Conservation (phyloP, 2,888 invertebrate genomes). For the Arctia plantaginis region DNA sequence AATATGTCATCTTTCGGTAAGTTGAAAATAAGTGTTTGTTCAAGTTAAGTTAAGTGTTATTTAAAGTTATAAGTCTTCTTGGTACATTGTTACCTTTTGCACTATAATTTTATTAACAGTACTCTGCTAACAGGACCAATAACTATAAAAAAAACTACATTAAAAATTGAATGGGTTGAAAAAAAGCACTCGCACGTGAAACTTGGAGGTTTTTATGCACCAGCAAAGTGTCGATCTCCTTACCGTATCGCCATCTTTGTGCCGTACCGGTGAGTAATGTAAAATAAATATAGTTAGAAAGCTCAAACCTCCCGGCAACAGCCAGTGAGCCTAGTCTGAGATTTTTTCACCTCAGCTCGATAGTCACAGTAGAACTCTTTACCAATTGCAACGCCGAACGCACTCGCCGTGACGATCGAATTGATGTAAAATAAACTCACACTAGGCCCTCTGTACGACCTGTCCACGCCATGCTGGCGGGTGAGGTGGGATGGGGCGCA, state of each 20-base stretch:
- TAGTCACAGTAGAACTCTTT: too few species aligned
- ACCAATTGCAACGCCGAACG: too few species aligned
- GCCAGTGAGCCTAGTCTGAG: too few species aligned
- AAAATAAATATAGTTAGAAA: too few species aligned
- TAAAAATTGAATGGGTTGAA: conserved; percentile 11
- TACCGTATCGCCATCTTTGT: conserved; percentile 2
- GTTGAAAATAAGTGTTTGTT: neutral
- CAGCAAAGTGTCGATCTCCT: conserved; percentile 23
- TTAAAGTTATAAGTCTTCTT: neutral
- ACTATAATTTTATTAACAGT: neutral
- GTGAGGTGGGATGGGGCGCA: too few species aligned
- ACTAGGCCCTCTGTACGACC: too few species aligned
- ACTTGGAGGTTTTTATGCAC: conserved; percentile 31
- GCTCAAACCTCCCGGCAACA: too few species aligned
- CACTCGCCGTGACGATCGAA: too few species aligned
- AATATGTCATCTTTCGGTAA: conserved; percentile 7
- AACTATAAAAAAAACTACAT: conserved; percentile 1
- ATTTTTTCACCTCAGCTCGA: neutral
- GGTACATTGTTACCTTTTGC: too few species aligned
- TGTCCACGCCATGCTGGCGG: too few species aligned
- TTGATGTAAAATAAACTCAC: too few species aligned
- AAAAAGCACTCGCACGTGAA: conserved; percentile 23
- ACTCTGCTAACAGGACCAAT: neutral
- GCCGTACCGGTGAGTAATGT: conserved; percentile 2
- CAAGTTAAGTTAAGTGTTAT: too few species aligned